Evolutionary conservation across 2,797 vertebrate species (phyloP), one percentile per base, ranked within the genome.

Genomic region (Alectoris magna): DNA sequence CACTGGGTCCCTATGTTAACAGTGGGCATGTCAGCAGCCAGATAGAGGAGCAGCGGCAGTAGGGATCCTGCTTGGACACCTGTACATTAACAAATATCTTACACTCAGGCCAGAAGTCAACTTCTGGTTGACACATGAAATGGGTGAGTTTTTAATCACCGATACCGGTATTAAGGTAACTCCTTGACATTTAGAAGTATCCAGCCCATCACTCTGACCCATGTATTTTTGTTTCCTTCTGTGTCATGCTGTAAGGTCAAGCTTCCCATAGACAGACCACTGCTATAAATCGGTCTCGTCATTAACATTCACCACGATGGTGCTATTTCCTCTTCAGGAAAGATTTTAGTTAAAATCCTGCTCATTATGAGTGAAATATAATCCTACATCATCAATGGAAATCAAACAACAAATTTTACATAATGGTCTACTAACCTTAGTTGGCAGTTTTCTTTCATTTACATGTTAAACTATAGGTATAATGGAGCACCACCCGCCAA

Each of bases 11-110:
- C 55, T 16, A 24, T 7, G 23, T 4, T 17, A 48, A 48, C 70
- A 72, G 9, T 27, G 36, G 1, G 0, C 39, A 10, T 0, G 0
- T 51, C 71, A 84, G 34, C 68, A 83, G 8, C 60, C 56, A 68
- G 16, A 24, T 29, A 11, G 23, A 51, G 17, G 2, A 46, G 27
- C 48, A 75, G 60, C 8, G 69, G 48, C 6, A 49, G n/a, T 2
- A 7, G 14, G 15, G 38, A 83, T 15, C 27, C 68, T 53, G 48
- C 59, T 75, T 53, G 75, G 59, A 21, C 39, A 26, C 46, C 26
- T 49, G 64, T 38, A 22, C 53, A 34, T 31, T 38, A 53, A 48
- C 26, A 41, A 38, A 31, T 4, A 36, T 21, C 26, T 69, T 34
- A 26, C 17, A 19, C 11, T 36, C 16, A 9, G 14, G 34, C 31